phyloP scores from a whole-genome alignment of 2,888 invertebrate genomes.

The Phragmatobia fuliginosa region DNA sequence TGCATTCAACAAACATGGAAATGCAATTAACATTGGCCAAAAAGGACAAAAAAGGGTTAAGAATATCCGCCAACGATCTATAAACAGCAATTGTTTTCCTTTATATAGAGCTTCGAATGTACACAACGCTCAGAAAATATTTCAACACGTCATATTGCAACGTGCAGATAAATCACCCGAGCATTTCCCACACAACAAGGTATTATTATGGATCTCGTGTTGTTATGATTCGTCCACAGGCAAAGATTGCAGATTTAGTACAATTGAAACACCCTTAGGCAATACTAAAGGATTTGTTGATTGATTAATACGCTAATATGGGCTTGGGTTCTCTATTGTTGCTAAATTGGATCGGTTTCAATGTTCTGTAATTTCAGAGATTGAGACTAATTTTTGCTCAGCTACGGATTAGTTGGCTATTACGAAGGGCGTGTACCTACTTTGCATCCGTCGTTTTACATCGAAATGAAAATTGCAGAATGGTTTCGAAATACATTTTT shows the following conservation, averaged over 20 bases:
- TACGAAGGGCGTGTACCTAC: constrained; percentile 43
- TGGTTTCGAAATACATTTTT: neutral
- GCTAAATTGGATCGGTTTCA: constrained; percentile 68
- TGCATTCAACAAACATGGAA: constrained; percentile 64
- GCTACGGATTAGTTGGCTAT: constrained; percentile 43
- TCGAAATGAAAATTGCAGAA: constrained; percentile 20
- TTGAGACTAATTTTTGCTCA: constrained; percentile 46
- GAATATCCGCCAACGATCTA: constrained; percentile 53
- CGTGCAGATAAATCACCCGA: constrained; percentile 60
- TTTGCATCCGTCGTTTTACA: constrained; percentile 48
- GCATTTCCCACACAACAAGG: constrained; percentile 68
- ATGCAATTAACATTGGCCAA: constrained; percentile 57
- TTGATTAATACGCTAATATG: constrained; percentile 69
- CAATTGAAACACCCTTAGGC: constrained; percentile 62
- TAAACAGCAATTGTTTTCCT: constrained; percentile 33
- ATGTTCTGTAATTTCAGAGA: constrained; percentile 58
- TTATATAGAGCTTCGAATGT: constrained; percentile 41
- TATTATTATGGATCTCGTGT: constrained; percentile 67
- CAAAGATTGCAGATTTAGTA: constrained; percentile 62
- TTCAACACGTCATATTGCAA: constrained; percentile 67
- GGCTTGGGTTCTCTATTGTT: constrained; percentile 52
- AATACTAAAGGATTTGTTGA: constrained; percentile 65
- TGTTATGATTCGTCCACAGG: constrained; percentile 53
- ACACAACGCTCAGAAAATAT: constrained; percentile 52
- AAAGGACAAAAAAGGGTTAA: constrained; percentile 49